Conservation (phyloP, 2,797 vertebrate species). For the Sylvia borin region DNA sequence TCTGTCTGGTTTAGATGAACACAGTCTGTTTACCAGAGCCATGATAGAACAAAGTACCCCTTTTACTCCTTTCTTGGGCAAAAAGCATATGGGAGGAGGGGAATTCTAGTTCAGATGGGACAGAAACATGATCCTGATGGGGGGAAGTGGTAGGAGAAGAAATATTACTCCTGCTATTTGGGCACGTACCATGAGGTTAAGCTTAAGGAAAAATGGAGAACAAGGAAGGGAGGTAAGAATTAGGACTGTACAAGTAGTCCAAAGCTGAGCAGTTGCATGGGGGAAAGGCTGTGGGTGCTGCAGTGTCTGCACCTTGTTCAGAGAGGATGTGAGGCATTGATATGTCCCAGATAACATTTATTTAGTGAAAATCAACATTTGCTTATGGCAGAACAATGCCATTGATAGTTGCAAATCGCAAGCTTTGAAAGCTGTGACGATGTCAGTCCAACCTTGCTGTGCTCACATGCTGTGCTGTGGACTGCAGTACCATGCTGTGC, state of each 20-base stretch:
- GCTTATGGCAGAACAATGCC: background rate
- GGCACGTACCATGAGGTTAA: background rate
- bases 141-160: background rate
- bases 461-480: background rate
- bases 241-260: background rate
- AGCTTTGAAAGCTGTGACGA: background rate
- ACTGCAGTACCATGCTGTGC: background rate
- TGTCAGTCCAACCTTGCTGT: background rate
- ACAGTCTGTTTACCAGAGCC: background rate
- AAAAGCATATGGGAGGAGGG: background rate
- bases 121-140: background rate
- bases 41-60: background rate
- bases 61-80: accelerated
- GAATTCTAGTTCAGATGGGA: background rate
- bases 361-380: background rate
- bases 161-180: background rate
- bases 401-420: background rate
- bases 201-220: background rate
- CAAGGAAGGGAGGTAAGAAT: background rate
- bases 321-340: background rate
- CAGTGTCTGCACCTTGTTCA: background rate
- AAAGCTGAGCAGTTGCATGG: background rate
- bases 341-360: background rate
- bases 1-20: background rate
- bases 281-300: background rate